These are phyloP conservation scores for Byasa hedistus DNA, from an alignment of 2,888 invertebrate genomes.

Conservation along the genomic window DNA sequence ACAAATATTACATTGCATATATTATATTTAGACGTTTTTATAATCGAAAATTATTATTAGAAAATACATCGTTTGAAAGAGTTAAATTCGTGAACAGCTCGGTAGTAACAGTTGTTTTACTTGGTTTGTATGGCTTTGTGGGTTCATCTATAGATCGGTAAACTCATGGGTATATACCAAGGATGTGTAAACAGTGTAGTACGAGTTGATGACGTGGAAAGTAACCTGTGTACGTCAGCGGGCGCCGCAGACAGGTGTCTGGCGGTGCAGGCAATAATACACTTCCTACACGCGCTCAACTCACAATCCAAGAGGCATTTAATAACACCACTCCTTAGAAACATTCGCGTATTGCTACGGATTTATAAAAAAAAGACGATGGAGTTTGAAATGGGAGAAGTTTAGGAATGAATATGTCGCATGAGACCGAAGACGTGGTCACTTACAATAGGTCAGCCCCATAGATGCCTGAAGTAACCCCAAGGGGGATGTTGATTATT, in stretches of 20 bases:
- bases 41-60: too few species aligned
- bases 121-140: neutral
- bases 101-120: too few species aligned
- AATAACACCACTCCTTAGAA: neutral
- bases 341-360: neutral
- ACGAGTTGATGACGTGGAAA: constrained; percentile 21
- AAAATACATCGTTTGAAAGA: too few species aligned
- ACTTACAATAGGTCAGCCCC: too few species aligned
- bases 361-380: neutral
- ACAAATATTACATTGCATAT: too few species aligned
- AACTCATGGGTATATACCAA: neutral
- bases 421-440: too few species aligned
- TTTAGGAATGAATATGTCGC: too few species aligned
- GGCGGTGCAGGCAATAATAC: constrained; percentile 15
- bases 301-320: neutral
- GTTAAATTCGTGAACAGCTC: neutral
- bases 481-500: too few species aligned
- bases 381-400: neutral
- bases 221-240: constrained; percentile 27
- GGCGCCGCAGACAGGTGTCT: constrained; percentile 28
- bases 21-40: too few species aligned
- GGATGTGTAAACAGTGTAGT: constrained; percentile 28
- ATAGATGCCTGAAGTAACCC: too few species aligned
- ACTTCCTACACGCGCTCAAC: constrained; percentile 13
- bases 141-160: neutral